Base-by-base conservation (phyloP, 2,888 invertebrate species). In the Panzeria rudis region DNA sequence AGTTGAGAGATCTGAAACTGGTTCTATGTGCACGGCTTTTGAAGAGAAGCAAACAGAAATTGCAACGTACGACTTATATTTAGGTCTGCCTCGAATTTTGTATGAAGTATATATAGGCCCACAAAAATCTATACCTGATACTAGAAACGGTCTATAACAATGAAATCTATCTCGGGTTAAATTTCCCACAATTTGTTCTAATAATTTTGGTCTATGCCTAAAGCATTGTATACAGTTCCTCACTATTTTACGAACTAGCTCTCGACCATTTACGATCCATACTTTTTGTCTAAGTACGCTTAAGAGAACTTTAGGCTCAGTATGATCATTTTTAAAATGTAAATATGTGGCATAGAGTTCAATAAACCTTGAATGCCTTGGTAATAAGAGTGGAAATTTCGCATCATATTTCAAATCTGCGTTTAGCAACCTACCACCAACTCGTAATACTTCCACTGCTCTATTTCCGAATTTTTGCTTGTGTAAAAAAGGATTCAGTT, bases 211-310 rank as follows among this genome's bases (percentile, higher is more conserved):
- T 47, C 54, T 41, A 38, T 79, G 69, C 9, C 61, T 66, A 75
- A 83, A 79, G 20, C 50, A 73, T 38, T 72, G 66, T 15, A 68
- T 15, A 47, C 78, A 77, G 11, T 64, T 78, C 15, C 78, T 38
- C 35, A 77, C 83, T 15, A 61, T 54, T 71, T 77, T 83, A 17
- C 77, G 69, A 11, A 44, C 23, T 11, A 44, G 29, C 35, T 71
- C 77, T 17, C 56, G 61, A 25, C 71, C 54, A 32, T 77, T 62
- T 23, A 77, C 25, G 5, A 77, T 17, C 77, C 76, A 71, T 20
- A 79, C 50, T 38, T 15, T 59, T 52, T 61, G 50, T 20, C 66
- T 61, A 15, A 77, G n/a, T 38, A 71, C 23, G 3, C 71, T 41
- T 20, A 83, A 54, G 8, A 76, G 44, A 41, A 52, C 69, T n/a